These are phyloP conservation scores for Corythornis leucogaster DNA, from an alignment of 2,797 vertebrate species.

Conservation along the genomic window DNA sequence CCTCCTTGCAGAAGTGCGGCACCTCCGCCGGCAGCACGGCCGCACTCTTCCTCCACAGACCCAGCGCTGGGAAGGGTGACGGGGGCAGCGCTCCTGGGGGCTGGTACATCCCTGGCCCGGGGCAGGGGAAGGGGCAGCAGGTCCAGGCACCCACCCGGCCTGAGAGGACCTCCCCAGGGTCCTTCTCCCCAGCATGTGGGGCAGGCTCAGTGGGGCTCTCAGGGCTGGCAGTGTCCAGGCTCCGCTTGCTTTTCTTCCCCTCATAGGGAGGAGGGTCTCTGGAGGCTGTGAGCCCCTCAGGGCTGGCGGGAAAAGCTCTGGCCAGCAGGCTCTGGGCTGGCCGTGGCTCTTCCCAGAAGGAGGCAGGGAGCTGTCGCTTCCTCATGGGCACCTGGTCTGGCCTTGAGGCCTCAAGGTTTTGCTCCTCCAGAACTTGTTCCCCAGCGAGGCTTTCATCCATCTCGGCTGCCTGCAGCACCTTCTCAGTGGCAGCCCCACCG, in stretches of 20 bases:
- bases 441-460: background rate
- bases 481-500: constrained; percentile 58
- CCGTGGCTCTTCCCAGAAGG: constrained; percentile 97
- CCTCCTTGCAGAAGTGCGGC: constrained; percentile 76
- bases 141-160: constrained; percentile 82
- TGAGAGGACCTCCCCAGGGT: constrained; percentile 74
- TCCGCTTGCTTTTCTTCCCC: constrained; percentile 73
- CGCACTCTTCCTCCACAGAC: constrained; percentile 84
- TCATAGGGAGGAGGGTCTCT: constrained; percentile 60
- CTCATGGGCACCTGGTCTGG: constrained; percentile 94
- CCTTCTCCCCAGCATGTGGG: constrained; percentile 75
- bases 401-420: constrained; percentile 44
- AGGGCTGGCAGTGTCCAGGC: constrained; percentile 21
- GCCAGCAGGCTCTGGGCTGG: constrained; percentile 74
- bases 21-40: constrained; percentile 57
- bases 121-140: constrained; percentile 91
- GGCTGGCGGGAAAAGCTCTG: constrained; percentile 57
- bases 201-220: constrained; percentile 69
- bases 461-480: constrained; percentile 29
- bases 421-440: constrained; percentile 65
- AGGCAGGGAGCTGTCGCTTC: constrained; percentile 95
- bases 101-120: constrained; percentile 87
- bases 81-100: constrained; percentile 81
- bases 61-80: constrained; percentile 75
- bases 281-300: constrained; percentile 64